Evolutionary conservation across 2,888 invertebrate genomes (phyloP).

Genomic region (Stenichneumon culpator): DNA sequence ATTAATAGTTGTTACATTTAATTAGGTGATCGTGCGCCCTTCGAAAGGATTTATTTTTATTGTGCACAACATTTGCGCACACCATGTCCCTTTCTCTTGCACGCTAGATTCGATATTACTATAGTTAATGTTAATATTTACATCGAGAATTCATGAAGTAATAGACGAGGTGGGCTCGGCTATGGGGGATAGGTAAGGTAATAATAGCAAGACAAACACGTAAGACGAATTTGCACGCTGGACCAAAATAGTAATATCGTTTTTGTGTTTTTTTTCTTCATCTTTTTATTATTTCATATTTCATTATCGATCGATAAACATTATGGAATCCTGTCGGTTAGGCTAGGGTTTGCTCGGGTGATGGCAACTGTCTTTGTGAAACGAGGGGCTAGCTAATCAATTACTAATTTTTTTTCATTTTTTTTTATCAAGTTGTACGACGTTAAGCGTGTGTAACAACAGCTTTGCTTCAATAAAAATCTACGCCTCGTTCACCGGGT

Average conservation of each 20-base stretch:
- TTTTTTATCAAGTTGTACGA: constrained; percentile 19
- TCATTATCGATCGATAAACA: constrained; percentile 40
- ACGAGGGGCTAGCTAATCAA: constrained; percentile 18
- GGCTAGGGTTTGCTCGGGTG: constrained; percentile 44
- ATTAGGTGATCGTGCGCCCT: constrained; percentile 76
- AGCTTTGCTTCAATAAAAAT: constrained; percentile 44
- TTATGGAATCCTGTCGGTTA: constrained; percentile 45
- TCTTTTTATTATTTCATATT: constrained; percentile 30
- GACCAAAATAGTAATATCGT: constrained; percentile 67
- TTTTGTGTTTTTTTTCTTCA: constrained; percentile 42
- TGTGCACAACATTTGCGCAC: constrained; percentile 54
- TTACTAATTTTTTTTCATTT: constrained; percentile 19
- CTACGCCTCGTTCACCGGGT: constrained; percentile 53
- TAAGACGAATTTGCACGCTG: constrained; percentile 72
- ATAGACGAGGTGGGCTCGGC: constrained; percentile 77
- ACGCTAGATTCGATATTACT: constrained; percentile 75
- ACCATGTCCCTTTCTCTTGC: constrained; percentile 53
- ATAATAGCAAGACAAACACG: constrained; percentile 79
- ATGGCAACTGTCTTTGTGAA: constrained; percentile 37
- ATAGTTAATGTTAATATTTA: constrained; percentile 83
- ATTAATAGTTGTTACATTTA: constrained; percentile 83
- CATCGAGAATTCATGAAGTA: constrained; percentile 83
- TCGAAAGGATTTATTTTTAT: constrained; percentile 45
- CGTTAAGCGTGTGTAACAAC: constrained; percentile 31
- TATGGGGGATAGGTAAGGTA: constrained; percentile 69